Evolutionary conservation across 2,113 vertebrate species (phyloP), one percentile per base, ranked within the genome.

Genomic region (Trogon surrucura): DNA sequence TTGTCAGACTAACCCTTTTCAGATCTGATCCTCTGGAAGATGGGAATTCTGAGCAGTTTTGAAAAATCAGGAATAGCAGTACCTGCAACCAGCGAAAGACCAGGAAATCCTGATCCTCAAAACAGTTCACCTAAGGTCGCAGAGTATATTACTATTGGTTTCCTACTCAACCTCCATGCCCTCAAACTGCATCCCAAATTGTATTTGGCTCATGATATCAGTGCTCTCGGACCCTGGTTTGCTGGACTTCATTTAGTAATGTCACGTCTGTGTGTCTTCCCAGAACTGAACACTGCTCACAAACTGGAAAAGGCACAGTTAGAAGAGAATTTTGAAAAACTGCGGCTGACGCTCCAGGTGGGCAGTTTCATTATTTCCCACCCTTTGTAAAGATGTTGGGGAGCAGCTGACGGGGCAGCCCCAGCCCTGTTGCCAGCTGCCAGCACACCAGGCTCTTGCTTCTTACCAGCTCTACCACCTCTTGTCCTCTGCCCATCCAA

Each of bases 281-380:
- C 96, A 99, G 99, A 99, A 95, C 73, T 99, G 93, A 98, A 98
- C 60, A 97, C 98, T 93, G 97, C 98, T 83, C 99, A 99, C 29
- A 98, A 99, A 60, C 98, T 99, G 91, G 99, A 99, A 97, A 99
- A 98, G 96, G 98, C 98, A 95, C 98, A 98, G 60, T 92, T 99
- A 88, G 98, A 99, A 89, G 98, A 99, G 92, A 98, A 98, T 65
- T 99, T 99, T 98, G 98, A 99, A 87, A 99, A 99, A 91, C 98
- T 99, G 87, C 98, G 99, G 53, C 98, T 99, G 79, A 99, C 99
- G 1, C 98, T 99, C 81, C 99, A 99, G 99, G 99, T 99, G 64
- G 96, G 77, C 88, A 27, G 29, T 67, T 88, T 41, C 36, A 16
- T 83, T 58, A 13, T 73, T 78, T 94, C 53, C 34, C 73, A 57